Evolutionary conservation across 2,113 vertebrate species (phyloP).

Genomic region (Paramisgurnus dabryanus): DNA sequence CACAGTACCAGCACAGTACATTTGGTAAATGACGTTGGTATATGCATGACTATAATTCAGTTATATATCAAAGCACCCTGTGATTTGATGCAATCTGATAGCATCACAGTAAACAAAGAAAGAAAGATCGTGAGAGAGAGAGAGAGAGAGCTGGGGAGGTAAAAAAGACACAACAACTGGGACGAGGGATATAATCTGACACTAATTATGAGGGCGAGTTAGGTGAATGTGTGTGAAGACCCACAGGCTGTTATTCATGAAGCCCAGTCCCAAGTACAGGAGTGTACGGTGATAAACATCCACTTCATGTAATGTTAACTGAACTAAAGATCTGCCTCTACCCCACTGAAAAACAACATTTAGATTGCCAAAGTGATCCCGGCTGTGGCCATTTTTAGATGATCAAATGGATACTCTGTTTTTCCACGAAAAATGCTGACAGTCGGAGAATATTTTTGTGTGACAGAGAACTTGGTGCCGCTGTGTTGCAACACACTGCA

Average conservation of each 20-base stretch:
- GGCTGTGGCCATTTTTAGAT: background rate
- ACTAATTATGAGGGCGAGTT: slow-evolving; percentile 32
- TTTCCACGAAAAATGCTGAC: background rate
- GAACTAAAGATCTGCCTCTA: background rate
- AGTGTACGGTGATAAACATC: background rate
- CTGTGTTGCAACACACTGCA: slow-evolving; percentile 17
- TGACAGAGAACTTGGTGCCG: background rate
- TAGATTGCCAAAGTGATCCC: background rate
- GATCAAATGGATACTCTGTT: background rate
- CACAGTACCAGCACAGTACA: too few species aligned
- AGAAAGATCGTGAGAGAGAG: background rate
- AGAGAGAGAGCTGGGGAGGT: slow-evolving; percentile 23
- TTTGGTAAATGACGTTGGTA: too few species aligned
- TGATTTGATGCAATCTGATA: too few species aligned
- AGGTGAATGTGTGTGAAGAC: background rate
- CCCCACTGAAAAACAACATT: background rate
- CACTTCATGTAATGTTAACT: background rate
- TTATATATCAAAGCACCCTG: too few species aligned
- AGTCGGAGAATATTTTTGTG: background rate
- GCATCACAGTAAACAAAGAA: too few species aligned
- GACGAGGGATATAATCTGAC: slow-evolving; percentile 23
- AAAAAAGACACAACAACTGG: background rate
- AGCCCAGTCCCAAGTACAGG: background rate
- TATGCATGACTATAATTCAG: too few species aligned
- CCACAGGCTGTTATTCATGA: background rate